Conservation (phyloP, 2,113 vertebrate species). For the Pipa parva region DNA sequence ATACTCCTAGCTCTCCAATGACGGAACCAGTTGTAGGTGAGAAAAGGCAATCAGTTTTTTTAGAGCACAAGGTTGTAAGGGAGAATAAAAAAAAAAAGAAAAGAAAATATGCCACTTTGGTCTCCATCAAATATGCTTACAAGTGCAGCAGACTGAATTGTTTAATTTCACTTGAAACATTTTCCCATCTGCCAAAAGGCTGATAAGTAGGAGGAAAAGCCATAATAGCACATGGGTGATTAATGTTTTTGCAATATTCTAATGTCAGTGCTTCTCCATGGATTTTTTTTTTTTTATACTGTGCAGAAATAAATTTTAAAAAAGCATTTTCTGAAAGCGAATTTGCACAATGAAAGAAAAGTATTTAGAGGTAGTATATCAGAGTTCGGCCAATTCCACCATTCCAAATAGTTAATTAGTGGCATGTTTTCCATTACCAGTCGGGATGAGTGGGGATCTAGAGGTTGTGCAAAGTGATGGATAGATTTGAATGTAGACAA, state of each 20-base stretch:
- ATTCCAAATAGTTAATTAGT: background rate
- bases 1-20: background rate
- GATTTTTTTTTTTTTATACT: no score
- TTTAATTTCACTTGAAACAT: conserved; percentile 14
- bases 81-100: background rate
- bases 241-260: conserved; percentile 20
- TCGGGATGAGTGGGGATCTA: no score
- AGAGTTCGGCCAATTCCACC: background rate
- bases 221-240: conserved; percentile 10
- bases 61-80: background rate
- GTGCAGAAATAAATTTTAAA: no score
- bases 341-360: background rate
- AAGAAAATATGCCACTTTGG: background rate
- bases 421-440: no score
- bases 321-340: background rate
- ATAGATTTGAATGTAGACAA: no score
- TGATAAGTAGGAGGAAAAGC: conserved; percentile 23
- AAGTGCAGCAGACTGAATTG: conserved; percentile 5
- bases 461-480: no score
- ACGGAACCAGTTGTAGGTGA: background rate
- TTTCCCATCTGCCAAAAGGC: conserved; percentile 30
- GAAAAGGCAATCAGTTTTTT: background rate
- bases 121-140: background rate
- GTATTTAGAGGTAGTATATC: conserved; percentile 2
- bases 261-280: conserved; percentile 24